Percentiles rank a stretch among this genome's conserved stretches.
These are phyloP conservation scores for Vanacampus margaritifer DNA, from an alignment of 2,113 vertebrate species.

Conservation along the genomic window DNA sequence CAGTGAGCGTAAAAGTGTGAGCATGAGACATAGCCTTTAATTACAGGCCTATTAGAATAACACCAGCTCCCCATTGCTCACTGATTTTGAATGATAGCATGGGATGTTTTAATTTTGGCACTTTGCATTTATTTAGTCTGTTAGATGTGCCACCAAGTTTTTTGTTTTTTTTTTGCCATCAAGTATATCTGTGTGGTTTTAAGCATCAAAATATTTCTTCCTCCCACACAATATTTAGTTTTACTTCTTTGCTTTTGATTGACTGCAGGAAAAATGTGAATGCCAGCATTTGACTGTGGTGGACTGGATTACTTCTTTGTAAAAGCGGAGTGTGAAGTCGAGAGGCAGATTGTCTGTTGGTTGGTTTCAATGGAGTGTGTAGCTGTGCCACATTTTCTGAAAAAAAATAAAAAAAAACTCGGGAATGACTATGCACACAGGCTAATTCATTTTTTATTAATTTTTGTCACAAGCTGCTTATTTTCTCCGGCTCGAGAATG, in stretches of 20 bases:
- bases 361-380: neutral
- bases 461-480: neutral
- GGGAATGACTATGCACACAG: neutral
- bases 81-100: constrained; percentile 54
- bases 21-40: constrained; percentile 67
- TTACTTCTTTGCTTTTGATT: constrained; percentile 30
- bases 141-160: constrained; percentile 49
- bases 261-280: constrained; percentile 35
- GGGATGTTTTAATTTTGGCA: constrained; percentile 57
- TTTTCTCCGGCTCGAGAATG: too few species aligned
- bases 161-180: constrained; percentile 52
- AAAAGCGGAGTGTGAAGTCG: neutral
- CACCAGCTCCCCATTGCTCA: constrained; percentile 44
- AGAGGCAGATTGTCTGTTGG: neutral
- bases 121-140: constrained; percentile 32
- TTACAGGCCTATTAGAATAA: constrained; percentile 63
- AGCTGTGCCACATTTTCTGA: neutral
- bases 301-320: constrained; percentile 14
- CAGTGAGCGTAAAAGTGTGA: constrained; percentile 21
- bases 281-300: constrained; percentile 4
- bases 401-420: neutral
- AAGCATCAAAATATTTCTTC: constrained; percentile 11
- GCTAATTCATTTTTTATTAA: neutral
- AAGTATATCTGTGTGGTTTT: constrained; percentile 49
- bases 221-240: constrained; percentile 46